phyloP scores from a whole-genome alignment of 2,113 vertebrate genomes.

The Menura novaehollandiae region DNA sequence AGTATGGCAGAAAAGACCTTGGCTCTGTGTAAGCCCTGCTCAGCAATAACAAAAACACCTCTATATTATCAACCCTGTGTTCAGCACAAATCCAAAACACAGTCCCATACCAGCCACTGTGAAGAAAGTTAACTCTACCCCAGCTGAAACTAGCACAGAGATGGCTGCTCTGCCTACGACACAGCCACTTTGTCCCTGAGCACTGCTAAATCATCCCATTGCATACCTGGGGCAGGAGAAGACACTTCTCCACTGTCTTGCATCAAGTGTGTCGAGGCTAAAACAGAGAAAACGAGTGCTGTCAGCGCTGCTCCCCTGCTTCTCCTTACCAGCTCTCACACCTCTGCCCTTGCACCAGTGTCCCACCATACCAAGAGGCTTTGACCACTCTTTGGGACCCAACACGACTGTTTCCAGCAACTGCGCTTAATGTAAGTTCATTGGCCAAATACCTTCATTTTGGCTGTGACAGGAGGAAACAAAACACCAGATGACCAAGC shows the following conservation, averaged over 20 bases:
- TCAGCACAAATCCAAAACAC: neutral
- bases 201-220: neutral
- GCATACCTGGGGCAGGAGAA: neutral
- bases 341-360: neutral
- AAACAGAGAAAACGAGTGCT: neutral
- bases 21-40: neutral
- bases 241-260: neutral
- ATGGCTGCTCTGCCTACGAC: fast-evolving
- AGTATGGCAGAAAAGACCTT: neutral
- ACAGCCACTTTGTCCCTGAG: neutral
- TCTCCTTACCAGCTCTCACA: neutral
- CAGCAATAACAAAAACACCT: neutral
- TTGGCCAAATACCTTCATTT: neutral
- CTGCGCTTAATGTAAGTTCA: fast-evolving
- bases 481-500: neutral
- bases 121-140: neutral
- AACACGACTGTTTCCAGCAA: neutral
- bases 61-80: neutral
- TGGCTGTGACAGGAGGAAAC: neutral
- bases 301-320: neutral
- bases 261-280: neutral
- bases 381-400: neutral
- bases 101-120: neutral
- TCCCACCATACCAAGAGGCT: neutral
- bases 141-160: neutral